Evolutionary conservation across 2,797 vertebrate genomes (phyloP).

Genomic region (Vireo griseus): DNA sequence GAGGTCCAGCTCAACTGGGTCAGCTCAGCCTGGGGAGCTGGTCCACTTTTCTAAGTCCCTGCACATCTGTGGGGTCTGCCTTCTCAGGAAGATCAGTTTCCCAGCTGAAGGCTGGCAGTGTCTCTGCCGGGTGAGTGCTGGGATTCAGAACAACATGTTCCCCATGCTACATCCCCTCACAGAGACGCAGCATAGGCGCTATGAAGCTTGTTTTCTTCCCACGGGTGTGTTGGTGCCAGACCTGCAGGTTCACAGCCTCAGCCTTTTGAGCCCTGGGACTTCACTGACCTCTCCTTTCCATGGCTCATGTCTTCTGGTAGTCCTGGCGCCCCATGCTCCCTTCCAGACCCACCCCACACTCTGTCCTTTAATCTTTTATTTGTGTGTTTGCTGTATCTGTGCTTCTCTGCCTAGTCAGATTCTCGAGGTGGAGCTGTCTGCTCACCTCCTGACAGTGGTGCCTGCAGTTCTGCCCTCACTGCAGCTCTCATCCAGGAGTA

Average conservation of each 20-base stretch:
- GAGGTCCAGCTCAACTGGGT: neutral
- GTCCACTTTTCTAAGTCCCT: neutral
- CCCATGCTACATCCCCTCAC: neutral
- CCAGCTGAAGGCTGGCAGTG: neutral
- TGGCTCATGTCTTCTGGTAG: neutral
- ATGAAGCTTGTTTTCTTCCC: neutral
- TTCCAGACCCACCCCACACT: neutral
- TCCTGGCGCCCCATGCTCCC: too few relatives aligned
- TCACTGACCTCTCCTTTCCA: neutral
- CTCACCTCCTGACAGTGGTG: neutral
- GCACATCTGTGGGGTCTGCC: fast-evolving
- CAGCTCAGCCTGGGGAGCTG: neutral
- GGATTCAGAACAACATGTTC: neutral
- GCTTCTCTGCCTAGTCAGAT: too few relatives aligned
- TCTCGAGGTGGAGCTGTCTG: neutral
- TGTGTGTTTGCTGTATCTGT: neutral
- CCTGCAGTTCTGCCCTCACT: neutral
- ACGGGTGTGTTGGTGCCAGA: neutral
- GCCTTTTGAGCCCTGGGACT: neutral
- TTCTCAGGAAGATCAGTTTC: neutral
- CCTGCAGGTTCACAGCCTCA: neutral
- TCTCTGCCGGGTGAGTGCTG: neutral
- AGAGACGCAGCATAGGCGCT: neutral
- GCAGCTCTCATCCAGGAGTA: neutral
- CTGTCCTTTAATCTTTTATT: neutral